Evolutionary conservation across 2,113 vertebrate genomes (phyloP), one percentile per base, ranked within the genome.

Genomic region (Strix aluco): DNA sequence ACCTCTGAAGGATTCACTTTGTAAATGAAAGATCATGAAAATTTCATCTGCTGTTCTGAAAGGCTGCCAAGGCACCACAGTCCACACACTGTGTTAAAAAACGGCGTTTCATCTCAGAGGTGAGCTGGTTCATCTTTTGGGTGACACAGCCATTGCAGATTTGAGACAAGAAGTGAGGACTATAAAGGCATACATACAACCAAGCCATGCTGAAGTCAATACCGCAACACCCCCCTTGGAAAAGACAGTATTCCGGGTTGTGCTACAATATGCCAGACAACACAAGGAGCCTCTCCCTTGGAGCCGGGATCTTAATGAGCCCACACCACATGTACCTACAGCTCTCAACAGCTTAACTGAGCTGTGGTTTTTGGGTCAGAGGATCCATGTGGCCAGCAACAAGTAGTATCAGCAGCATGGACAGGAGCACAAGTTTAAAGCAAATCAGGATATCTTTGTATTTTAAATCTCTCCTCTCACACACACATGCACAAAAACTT

Each of bases 241-340:
- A 94, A 71, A 69, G 29, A 52, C 1, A 5, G 47, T 10, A 26
- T 15, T 51, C 15, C 3, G 9, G 30, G 40, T 36, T 49, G 27
- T 1, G 5, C 36, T 77, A 40, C 21, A 36, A 63, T 0, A 0
- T 18, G 34, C 40, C 66, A 75, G 40, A 18, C 44, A 81, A 51
- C 1, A 6, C 42, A 32, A 55, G n/a, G 15, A 87, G 17, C 32
- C 26, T 82, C 47, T 80, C 12, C 25, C 32, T 58, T 54, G 36
- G 23, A 88, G 40, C 7, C 46, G 25, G 30, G 26, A 85, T 21
- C 23, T 15, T 65, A 20, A 36, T 40, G 20, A 81, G 15, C 40
- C 69, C 65, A n/a, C 29, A 58, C 21, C 36, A 66, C 20, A 58
- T 0, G 0, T 12, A 49, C 14, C 36, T 9, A 34, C 20, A 16